Evolutionary conservation across 2,113 vertebrate genomes (phyloP), one percentile per base, ranked within the genome.

Genomic region (Leptodactylus fuscus): DNA sequence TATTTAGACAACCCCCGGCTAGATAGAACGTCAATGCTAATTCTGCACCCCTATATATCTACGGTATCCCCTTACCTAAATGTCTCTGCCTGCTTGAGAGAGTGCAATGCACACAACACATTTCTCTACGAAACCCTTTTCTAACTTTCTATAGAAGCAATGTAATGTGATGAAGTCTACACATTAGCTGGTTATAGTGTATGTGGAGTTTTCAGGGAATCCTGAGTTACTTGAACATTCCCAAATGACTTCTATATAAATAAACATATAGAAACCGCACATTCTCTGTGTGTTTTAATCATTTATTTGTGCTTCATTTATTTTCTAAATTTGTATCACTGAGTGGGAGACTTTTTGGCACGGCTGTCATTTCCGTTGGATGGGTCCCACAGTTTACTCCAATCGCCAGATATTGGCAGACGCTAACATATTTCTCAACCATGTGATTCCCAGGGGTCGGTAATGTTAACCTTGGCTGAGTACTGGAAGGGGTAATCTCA

Each of bases 391-490:
- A 41, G 75, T 85, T 46, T 53, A 79, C 77, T 85, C 71, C 84
- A 86, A 86, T 81, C 76, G 81, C 36, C 65, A 86, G 76, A 81
- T 86, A 86, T 73, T 86, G 84, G 84, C 76, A 86, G 77, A n/a
- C 48, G 55, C 73, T 20, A 46, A 76, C 84, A 86, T 86, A 86
- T 80, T 86, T 86, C 75, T 73, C 65, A 71, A 81, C 84, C 65
- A 86, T 73, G 84, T 81, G 84, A 86, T 86, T 86, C 76, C 67
- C 84, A 73, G 69, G 65, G 78, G 84, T 81, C 84, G 34, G 76
- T 38, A 81, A 81, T 58, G 48, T 86, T 80, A 81, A 86, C 65
- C 65, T 53, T 70, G 62, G 75, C 76, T 86, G 76, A 70, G 73
- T 81, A 15, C 46, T 60, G 71, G 41, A 60, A 81, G 84, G 41